phyloP scores from a whole-genome alignment of 1,140 invertebrate genomes.

The Aphaenogaster ashmeadi region DNA sequence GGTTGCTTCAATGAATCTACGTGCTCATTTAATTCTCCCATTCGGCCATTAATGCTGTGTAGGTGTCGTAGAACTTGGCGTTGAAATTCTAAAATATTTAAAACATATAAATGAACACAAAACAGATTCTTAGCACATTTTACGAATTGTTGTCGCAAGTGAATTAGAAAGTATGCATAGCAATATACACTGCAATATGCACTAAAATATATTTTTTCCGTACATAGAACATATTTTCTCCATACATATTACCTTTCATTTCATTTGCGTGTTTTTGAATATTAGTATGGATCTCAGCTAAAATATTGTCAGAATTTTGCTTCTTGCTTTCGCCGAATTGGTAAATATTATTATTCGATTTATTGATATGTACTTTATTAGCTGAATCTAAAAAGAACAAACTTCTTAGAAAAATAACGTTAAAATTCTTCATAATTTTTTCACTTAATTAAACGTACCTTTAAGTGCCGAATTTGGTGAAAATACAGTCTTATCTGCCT shows the following conservation, averaged over 20 bases:
- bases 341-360: not conserved
- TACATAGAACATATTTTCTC: not conserved
- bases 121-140: not conserved
- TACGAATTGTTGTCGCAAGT: not conserved
- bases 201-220: not conserved
- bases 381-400: not conserved
- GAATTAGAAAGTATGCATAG: not conserved
- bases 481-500: too few species aligned
- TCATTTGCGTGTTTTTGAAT: not conserved
- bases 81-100: not conserved
- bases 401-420: not conserved
- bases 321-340: not conserved
- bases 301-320: not conserved
- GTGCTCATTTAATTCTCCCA: not conserved
- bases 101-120: not conserved
- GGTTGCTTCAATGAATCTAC: not conserved
- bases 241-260: conserved; percentile 11
- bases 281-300: not conserved
- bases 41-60: not conserved
- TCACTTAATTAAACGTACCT: too few species aligned
- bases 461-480: too few species aligned
- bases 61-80: not conserved
- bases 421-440: not conserved
- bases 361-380: not conserved
- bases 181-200: too few species aligned